Percentiles rank a stretch among this genome's conserved stretches.
Conservation (phyloP, 2,113 vertebrate genomes). For the Amphiprion ocellaris region DNA sequence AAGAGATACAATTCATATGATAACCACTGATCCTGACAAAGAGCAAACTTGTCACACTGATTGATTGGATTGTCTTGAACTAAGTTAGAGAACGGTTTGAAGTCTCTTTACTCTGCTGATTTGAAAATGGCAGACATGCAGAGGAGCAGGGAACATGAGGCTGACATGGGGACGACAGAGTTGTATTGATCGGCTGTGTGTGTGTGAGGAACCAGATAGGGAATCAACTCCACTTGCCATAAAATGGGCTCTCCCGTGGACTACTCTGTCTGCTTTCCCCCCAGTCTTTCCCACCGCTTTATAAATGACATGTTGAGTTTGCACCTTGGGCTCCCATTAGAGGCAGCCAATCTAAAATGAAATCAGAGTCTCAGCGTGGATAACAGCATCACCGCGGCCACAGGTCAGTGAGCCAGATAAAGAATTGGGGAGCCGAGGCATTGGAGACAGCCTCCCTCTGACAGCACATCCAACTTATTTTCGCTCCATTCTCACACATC, state of each 20-base stretch:
- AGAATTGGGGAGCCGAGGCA: conserved; percentile 22
- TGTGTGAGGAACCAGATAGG: not conserved
- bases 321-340: conserved; percentile 45
- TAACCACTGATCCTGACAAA: not conserved
- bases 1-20: not conserved
- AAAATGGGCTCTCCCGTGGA: conserved; percentile 10
- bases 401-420: conserved; percentile 56
- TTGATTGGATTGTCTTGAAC: conserved; percentile 52
- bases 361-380: conserved; percentile 28
- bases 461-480: conserved; percentile 32
- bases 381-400: conserved; percentile 37
- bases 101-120: not conserved
- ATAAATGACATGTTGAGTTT: conserved; percentile 41
- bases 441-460: conserved; percentile 15
- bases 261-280: conserved; percentile 1
- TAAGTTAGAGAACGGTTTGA: not conserved
- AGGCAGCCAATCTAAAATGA: conserved; percentile 70
- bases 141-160: not conserved
- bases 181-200: not conserved
- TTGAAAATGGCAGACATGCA: conserved; percentile 1
- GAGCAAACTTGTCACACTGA: not conserved
- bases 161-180: not conserved
- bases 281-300: conserved; percentile 20
- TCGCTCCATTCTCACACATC: conserved; percentile 17
- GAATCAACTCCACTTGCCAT: conserved; percentile 3